Conservation (phyloP, 1,140 invertebrate species). For the Drosophila tsacasi region DNA sequence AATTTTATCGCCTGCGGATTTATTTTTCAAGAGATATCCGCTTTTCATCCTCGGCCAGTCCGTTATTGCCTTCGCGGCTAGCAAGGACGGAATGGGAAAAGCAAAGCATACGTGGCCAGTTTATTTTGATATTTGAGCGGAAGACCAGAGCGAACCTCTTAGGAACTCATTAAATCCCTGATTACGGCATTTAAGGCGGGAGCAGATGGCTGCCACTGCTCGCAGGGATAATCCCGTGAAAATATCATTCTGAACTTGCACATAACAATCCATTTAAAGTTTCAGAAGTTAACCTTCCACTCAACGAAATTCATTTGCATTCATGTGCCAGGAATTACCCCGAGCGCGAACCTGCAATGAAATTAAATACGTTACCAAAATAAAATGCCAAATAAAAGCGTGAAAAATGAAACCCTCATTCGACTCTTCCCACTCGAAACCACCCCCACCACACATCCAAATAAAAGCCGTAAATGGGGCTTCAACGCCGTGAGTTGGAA, state of each 20-base stretch:
- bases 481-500: constrained; percentile 49
- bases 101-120: constrained; percentile 15
- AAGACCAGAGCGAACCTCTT: constrained; percentile 3
- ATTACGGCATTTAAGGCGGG: constrained; percentile 17
- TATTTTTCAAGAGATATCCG: constrained; percentile 57
- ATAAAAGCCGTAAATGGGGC: constrained; percentile 57
- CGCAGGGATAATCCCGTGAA: constrained; percentile 5
- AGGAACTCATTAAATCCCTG: constrained; percentile 19
- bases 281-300: constrained; percentile 35
- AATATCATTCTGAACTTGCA: neutral
- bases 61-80: constrained; percentile 28
- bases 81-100: constrained; percentile 3
- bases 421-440: constrained; percentile 2
- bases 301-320: constrained; percentile 44
- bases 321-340: constrained; percentile 39
- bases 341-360: constrained; percentile 61
- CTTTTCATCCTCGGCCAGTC: constrained; percentile 23
- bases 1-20: constrained; percentile 64
- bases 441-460: constrained; percentile 5
- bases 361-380: constrained; percentile 71
- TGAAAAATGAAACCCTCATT: constrained; percentile 52
- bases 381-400: constrained; percentile 68
- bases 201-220: neutral
- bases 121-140: constrained; percentile 20
- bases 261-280: constrained; percentile 27